Conservation (phyloP, 2,888 invertebrate species). For the Erynnis tages region DNA sequence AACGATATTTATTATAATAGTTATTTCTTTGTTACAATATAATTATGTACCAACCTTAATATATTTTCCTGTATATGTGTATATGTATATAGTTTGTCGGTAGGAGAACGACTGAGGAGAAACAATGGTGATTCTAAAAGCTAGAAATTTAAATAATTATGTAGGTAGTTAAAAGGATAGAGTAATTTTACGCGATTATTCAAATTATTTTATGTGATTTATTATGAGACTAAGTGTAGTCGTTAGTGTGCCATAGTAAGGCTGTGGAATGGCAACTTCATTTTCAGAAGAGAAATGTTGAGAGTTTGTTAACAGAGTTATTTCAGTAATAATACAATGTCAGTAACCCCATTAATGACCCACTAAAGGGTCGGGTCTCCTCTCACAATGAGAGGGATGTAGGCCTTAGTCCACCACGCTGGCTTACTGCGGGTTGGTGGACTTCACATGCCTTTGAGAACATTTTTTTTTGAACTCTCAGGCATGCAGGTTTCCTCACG, state of each 20-base stretch:
- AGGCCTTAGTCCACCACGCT: no score
- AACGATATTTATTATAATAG: constrained; percentile 4
- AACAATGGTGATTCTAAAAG: constrained; percentile 56
- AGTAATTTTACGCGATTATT: constrained; percentile 20
- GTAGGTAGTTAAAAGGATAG: constrained; percentile 23
- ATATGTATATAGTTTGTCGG: constrained; percentile 49
- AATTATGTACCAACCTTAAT: constrained; percentile 29
- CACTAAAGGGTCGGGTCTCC: no score
- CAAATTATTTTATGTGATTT: constrained; percentile 24
- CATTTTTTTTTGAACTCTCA: no score
- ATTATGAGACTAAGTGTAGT: constrained; percentile 1
- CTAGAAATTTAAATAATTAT: constrained; percentile 36
- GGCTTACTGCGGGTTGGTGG: no score
- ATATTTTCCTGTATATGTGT: constrained; percentile 42
- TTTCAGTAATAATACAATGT: neutral
- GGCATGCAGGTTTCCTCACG: no score
- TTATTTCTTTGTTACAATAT: constrained; percentile 14
- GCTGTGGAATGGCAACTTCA: neutral
- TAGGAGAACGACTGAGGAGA: constrained; percentile 58
- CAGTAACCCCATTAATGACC: no score
- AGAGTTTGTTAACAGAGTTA: no score
- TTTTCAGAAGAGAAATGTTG: no score
- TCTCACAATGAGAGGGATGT: no score
- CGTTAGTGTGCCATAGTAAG: neutral
- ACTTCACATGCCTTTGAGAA: no score